These are phyloP conservation scores for Protaetia brevitarsis DNA, from an alignment of 1,140 invertebrate genomes.

Conservation along the genomic window DNA sequence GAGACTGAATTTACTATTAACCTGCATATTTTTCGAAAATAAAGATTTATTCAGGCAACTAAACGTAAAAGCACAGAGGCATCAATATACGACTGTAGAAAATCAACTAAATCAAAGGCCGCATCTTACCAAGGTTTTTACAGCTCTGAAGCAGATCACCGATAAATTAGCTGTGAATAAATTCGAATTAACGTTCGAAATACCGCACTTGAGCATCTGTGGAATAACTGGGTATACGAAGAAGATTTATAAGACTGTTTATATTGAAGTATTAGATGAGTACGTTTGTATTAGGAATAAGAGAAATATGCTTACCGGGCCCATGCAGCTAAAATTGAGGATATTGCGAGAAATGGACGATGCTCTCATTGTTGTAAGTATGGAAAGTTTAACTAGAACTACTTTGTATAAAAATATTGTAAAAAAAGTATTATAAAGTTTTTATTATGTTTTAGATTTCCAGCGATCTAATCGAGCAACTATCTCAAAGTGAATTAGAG, in stretches of 20 bases:
- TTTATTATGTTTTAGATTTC: not conserved
- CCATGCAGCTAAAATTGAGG: conserved; percentile 44
- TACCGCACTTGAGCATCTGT: conserved; percentile 44
- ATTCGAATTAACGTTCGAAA: conserved; percentile 38
- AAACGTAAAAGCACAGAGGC: conserved; percentile 28
- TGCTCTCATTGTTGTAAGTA: conserved; percentile 41
- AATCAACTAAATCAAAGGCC: conserved; percentile 39
- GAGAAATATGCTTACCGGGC: conserved; percentile 35
- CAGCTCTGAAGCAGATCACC: conserved; percentile 33
- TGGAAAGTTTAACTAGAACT: not conserved
- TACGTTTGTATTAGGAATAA: conserved; percentile 41
- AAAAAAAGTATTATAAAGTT: too few species aligned
- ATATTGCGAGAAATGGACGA: conserved; percentile 38
- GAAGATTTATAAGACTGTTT: conserved; percentile 39
- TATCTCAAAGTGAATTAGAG: conserved; percentile 29
- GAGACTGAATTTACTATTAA: conserved; percentile 42
- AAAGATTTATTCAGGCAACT: conserved; percentile 34
- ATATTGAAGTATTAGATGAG: conserved; percentile 46
- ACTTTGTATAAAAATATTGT: not conserved
- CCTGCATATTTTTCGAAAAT: conserved; percentile 43
- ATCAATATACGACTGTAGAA: conserved; percentile 26
- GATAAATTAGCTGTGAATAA: conserved; percentile 23
- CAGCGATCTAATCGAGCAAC: not conserved
- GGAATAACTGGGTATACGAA: conserved; percentile 44
- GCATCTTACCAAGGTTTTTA: conserved; percentile 32